Base-by-base conservation (phyloP, 2,888 invertebrate species). In the Pristionchus arcanus region DNA sequence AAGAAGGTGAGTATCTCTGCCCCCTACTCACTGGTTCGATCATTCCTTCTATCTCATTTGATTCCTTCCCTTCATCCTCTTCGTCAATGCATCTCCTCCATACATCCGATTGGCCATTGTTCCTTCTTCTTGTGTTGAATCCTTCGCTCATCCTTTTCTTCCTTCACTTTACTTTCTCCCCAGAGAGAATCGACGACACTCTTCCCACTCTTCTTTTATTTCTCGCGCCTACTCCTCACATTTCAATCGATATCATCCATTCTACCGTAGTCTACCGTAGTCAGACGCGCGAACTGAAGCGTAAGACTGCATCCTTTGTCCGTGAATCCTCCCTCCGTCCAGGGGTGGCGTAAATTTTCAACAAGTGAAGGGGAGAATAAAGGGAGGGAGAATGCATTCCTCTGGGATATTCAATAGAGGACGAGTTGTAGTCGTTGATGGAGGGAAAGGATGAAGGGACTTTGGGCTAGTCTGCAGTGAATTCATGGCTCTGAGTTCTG, bases 151-250 rank as follows among this genome's bases (percentile, higher is more conserved):
- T 81, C 28, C n/a, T 49, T 49, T 19, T 28, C 34, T 28, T 28
- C 49, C 49, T 25, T 53, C 49, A 81, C 81, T 81, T 81, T 81
- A 81, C 81, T 81, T 81, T 81, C 81, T 81, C 81, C 81, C 81
- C 81, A 81, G 81, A 81, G 81, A 81, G 42, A 81, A 9, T 49
- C 42, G 42, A 49, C 5, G 28, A n/a, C 15, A n/a, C 68, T n/a
- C 16, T n/a, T 53, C 49, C 81, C 81, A 49, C 81, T 81, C 81
- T 81, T 81, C 49, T 53, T 81, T 81, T 81, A 81, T 81, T 81
- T 81, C 81, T 42, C 81, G 81, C 81, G 81, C 81, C 74, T 49
- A 7, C 81, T 53, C 49, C 81, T 74, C 74, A 37, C 74, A 74
- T 74, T 74, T 74, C 74, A 74, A 74, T 74, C 74, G 74, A 74